These are phyloP conservation scores for Harpalus rufipes DNA, from an alignment of 2,888 invertebrate species.

Conservation along the genomic window DNA sequence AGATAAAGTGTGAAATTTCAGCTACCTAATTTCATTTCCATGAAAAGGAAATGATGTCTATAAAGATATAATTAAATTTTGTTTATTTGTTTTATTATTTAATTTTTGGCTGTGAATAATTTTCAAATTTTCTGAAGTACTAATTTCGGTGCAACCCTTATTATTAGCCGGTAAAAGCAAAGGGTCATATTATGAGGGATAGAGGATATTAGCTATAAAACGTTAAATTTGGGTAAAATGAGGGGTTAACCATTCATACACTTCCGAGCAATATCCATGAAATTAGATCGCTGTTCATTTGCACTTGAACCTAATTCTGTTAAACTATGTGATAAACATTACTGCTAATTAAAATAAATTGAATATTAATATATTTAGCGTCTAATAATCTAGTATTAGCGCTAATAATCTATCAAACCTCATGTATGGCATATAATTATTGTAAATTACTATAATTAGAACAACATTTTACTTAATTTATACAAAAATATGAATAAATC, in stretches of 20 bases:
- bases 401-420: conserved; percentile 12
- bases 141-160: background rate
- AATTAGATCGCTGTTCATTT: background rate
- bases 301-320: background rate
- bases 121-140: background rate
- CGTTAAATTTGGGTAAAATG: conserved; percentile 5
- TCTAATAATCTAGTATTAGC: conserved; percentile 6
- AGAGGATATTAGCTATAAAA: conserved; percentile 7
- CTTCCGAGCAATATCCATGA: background rate
- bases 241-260: conserved; percentile 10
- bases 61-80: too few species aligned
- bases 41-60: too few species aligned
- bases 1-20: too few species aligned
- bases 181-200: conserved; percentile 1
- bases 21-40: too few species aligned
- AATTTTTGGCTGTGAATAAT: background rate
- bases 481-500: conserved; percentile 29
- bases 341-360: conserved; percentile 19
- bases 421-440: conserved; percentile 2
- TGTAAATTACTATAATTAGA: conserved; percentile 21
- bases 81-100: background rate
- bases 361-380: conserved; percentile 9
- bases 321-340: background rate
- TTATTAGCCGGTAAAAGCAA: background rate
- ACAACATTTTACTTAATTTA: conserved; percentile 28